These are phyloP conservation scores for Seira ritae DNA, from an alignment of 2,888 invertebrate species.

Conservation along the genomic window DNA sequence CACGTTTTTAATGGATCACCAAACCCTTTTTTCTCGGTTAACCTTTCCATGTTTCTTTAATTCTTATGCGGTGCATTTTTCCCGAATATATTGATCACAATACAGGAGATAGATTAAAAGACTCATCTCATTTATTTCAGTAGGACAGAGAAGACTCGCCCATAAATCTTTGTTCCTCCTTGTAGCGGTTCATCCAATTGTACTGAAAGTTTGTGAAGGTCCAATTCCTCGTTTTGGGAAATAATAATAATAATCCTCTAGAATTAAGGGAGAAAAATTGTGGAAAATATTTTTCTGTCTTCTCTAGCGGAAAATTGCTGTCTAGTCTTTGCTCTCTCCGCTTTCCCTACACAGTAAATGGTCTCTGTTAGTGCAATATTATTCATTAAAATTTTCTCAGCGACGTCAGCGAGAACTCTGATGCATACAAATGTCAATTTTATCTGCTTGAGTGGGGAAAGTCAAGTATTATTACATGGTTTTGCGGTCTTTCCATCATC, in stretches of 20 bases:
- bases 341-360: background rate
- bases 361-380: background rate
- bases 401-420: background rate
- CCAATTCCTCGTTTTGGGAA: background rate
- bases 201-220: background rate
- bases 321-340: background rate
- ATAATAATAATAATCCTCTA: background rate
- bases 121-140: background rate
- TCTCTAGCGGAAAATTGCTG: background rate
- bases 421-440: slow-evolving; percentile 11
- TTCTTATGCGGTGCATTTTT: background rate
- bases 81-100: background rate
- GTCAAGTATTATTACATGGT: background rate
- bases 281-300: background rate
- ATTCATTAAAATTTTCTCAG: background rate
- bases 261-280: background rate
- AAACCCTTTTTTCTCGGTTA: background rate
- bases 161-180: background rate
- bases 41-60: background rate
- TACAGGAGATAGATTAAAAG: background rate
- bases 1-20: background rate
- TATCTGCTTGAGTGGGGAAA: background rate
- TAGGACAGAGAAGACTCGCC: background rate
- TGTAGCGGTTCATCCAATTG: background rate
- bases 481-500: background rate